Conservation (phyloP, 1,140 invertebrate genomes). For the Procambarus clarkii region DNA sequence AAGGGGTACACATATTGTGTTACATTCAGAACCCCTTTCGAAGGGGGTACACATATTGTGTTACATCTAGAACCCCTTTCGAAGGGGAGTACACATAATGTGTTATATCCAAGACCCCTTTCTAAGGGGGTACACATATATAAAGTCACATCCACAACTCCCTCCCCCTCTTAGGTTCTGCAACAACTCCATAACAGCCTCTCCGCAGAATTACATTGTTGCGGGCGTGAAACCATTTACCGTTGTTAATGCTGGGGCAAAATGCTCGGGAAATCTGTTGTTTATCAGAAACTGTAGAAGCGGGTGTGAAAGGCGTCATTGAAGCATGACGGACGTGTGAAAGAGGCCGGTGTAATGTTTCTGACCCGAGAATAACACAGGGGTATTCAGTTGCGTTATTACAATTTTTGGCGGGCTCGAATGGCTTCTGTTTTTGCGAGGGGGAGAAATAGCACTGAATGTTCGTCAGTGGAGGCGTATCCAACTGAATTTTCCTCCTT, state of each 20-base stretch:
- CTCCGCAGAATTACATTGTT: neutral
- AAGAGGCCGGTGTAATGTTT: neutral
- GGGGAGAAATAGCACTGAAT: neutral
- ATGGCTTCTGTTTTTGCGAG: constrained; percentile 2
- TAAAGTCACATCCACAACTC: neutral
- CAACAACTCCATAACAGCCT: no score
- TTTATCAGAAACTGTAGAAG: neutral
- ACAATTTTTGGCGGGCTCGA: constrained; percentile 32
- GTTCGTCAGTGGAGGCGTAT: neutral
- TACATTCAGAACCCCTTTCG: no score
- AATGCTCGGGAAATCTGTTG: neutral
- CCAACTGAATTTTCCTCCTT: neutral
- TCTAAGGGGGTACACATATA: no score
- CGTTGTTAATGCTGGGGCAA: neutral
- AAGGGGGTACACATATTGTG: no score
- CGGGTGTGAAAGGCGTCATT: neutral
- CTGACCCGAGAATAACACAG: neutral
- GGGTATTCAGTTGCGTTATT: constrained; percentile 25
- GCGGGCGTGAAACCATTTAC: neutral
- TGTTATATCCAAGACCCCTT: no score
- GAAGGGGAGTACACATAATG: no score
- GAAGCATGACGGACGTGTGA: neutral
- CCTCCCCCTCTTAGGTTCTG: no score
- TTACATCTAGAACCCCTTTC: no score
- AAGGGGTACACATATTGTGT: no score